Conservation (phyloP, 2,797 vertebrate species). For the Antrozous pallidus region DNA sequence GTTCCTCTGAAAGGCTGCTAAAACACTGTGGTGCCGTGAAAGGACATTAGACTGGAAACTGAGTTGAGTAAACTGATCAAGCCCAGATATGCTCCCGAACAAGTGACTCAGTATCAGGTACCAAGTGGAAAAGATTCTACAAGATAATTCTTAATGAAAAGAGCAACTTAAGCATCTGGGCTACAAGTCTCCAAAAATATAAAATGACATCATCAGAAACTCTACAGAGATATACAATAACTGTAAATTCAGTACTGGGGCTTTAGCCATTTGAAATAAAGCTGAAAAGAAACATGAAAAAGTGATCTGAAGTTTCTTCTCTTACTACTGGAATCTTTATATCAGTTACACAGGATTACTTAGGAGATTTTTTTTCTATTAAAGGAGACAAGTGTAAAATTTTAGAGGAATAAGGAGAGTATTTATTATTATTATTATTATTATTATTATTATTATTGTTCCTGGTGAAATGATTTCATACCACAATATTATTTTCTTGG, state of each 20-base stretch:
- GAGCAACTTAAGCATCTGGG: neutral
- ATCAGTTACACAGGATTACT: neutral
- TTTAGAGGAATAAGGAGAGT: neutral
- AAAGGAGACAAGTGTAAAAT: constrained; percentile 14
- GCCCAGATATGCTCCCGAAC: neutral
- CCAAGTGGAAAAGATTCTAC: neutral
- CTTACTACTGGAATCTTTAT: neutral
- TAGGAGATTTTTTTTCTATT: neutral
- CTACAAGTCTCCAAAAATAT: constrained; percentile 12
- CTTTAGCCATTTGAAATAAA: constrained; percentile 5
- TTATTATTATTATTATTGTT: too few species aligned
- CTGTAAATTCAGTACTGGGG: neutral
- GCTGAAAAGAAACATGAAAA: neutral
- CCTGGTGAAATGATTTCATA: constrained; percentile 13
- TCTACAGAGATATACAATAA: neutral
- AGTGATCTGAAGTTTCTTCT: neutral
- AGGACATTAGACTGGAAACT: neutral
- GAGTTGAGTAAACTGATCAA: neutral
- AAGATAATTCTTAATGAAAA: constrained; percentile 39
- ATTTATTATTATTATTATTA: neutral
- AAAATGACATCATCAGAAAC: neutral
- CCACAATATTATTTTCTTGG: constrained; percentile 24
- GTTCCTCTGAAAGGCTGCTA: neutral
- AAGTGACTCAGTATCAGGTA: neutral
- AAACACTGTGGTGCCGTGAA: neutral